A percentile compares a stretch with the other conserved stretches of the same genome.
phyloP scores from a whole-genome alignment of 2,888 invertebrate species.

The Agrotis segetum region DNA sequence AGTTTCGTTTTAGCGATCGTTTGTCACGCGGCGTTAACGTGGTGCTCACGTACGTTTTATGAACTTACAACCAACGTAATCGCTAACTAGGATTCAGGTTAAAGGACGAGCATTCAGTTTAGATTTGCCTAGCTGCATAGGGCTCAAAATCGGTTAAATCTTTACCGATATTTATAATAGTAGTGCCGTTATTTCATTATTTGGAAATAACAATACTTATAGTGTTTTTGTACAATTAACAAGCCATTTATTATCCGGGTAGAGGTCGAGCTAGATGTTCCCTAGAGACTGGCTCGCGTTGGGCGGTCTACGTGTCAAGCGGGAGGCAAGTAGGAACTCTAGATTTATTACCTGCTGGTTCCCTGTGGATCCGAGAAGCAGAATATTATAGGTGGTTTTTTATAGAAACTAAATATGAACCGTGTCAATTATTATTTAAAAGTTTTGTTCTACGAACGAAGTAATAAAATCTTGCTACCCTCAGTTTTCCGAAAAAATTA shows the following conservation, averaged over 20 bases:
- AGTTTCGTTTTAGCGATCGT: constrained; percentile 2
- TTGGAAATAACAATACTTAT: neutral
- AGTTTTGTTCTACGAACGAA: neutral
- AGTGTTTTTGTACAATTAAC: no score
- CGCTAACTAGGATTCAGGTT: neutral
- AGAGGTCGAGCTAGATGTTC: constrained; percentile 22
- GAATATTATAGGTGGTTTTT: constrained; percentile 8
- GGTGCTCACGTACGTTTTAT: constrained; percentile 2
- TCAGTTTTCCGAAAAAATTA: neutral
- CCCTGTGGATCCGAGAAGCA: constrained; percentile 1
- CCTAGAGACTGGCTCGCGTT: constrained; percentile 27
- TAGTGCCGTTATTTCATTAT: neutral
- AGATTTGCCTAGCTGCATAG: neutral
- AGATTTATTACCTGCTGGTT: constrained; percentile 40
- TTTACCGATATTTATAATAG: neutral
- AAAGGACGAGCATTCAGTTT: neutral
- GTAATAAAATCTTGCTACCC: neutral
- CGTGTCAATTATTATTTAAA: neutral
- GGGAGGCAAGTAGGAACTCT: constrained; percentile 19
- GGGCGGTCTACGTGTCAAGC: constrained; percentile 36
- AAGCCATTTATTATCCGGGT: constrained; percentile 23
- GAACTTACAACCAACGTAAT: neutral
- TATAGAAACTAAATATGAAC: constrained; percentile 14
- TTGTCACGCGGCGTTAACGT: constrained; percentile 18
- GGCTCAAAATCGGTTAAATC: neutral